phyloP scores from a whole-genome alignment of 2,888 invertebrate species.

The Mechanitis messenoides region DNA sequence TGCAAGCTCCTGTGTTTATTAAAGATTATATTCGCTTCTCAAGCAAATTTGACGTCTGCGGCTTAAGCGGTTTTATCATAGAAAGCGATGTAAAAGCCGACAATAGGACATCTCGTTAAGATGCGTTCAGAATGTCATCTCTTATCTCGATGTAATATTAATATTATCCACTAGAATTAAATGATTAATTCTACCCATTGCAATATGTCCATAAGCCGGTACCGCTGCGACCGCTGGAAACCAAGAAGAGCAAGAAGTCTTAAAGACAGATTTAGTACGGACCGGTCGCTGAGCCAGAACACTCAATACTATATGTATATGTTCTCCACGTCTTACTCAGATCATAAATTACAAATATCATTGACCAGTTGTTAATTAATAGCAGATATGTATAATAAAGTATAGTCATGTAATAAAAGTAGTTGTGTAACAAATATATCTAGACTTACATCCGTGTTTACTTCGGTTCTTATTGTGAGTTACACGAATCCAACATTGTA shows the following conservation, averaged over 20 bases:
- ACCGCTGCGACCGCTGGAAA: slow-evolving; percentile 14
- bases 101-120: slow-evolving; percentile 19
- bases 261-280: slow-evolving; percentile 21
- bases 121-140: neutral
- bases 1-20: slow-evolving; percentile 10
- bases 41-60: slow-evolving; percentile 31
- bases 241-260: slow-evolving; percentile 21
- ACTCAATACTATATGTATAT: slow-evolving; percentile 10
- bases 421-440: slow-evolving; percentile 11
- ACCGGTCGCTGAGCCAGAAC: slow-evolving; percentile 10
- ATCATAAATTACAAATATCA: too few relatives aligned
- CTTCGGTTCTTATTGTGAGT: slow-evolving; percentile 13
- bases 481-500: slow-evolving; percentile 22
- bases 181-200: slow-evolving; percentile 4
- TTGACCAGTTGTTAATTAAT: too few relatives aligned
- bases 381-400: neutral
- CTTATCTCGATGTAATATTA: slow-evolving; percentile 4
- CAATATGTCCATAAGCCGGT: slow-evolving; percentile 15
- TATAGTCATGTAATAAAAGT: neutral
- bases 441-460: slow-evolving; percentile 19
- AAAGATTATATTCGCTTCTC: slow-evolving; percentile 27
- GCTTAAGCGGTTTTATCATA: slow-evolving; percentile 43
- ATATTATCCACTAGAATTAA: too few relatives aligned
- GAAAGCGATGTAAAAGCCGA: slow-evolving; percentile 35
- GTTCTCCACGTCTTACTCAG: neutral